phyloP scores from a whole-genome alignment of 1,140 invertebrate species.

The Drosophila sucinea region DNA sequence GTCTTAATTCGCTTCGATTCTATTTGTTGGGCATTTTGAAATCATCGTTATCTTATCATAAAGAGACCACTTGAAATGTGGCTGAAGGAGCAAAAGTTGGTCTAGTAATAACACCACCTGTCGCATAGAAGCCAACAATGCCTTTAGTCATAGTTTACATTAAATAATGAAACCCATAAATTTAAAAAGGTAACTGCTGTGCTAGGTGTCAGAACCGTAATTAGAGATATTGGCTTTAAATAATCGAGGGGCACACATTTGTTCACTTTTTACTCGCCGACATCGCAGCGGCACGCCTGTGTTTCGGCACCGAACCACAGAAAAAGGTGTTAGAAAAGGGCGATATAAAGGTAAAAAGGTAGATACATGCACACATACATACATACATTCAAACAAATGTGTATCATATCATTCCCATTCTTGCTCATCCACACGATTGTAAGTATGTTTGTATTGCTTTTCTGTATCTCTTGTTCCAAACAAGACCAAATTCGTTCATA shows the following conservation, averaged over 20 bases:
- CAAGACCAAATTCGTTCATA: neutral
- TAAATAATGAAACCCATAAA: conserved; percentile 68
- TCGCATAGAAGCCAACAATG: conserved; percentile 64
- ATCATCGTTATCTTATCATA: neutral
- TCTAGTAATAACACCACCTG: conserved; percentile 64
- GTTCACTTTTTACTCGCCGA: conserved; percentile 72
- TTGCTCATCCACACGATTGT: conserved; percentile 1
- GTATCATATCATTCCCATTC: conserved; percentile 22
- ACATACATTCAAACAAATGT: conserved; percentile 30
- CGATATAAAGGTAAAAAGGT: conserved; percentile 50
- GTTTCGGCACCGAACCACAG: conserved; percentile 60
- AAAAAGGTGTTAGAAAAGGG: conserved; percentile 73
- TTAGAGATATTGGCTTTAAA: conserved; percentile 74
- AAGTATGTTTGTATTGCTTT: conserved; percentile 2
- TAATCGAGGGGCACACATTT: conserved; percentile 60
- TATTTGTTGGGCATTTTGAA: neutral
- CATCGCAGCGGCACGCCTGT: conserved; percentile 72
- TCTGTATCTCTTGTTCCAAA: conserved; percentile 5
- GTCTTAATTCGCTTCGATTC: too few species aligned
- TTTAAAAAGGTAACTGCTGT: conserved; percentile 70
- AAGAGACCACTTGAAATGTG: conserved; percentile 1
- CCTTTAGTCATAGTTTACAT: conserved; percentile 60
- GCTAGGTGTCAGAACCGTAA: conserved; percentile 73
- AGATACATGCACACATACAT: neutral
- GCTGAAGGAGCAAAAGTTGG: conserved; percentile 24